Evolutionary conservation across 2,888 invertebrate species (phyloP), one percentile per base, ranked within the genome.

Genomic region (Autographa pulchrina): DNA sequence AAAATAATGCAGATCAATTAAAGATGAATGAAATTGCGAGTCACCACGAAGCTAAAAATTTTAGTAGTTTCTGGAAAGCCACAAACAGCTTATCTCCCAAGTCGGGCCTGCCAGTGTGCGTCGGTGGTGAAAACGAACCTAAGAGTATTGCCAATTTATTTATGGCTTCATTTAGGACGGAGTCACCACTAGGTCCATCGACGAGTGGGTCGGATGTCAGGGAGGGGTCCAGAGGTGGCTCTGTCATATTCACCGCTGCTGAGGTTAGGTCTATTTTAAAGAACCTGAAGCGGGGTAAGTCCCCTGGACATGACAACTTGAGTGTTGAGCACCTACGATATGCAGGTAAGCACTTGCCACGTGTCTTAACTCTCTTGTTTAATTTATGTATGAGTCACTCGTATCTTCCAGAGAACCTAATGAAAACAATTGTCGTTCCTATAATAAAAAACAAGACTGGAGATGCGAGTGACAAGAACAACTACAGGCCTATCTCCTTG

Each of bases 401-500:
- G 6, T 70, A 70, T 14, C 9, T 70, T 8, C 70, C 70, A 0
- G 16, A 18, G 14, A 20, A 48, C 1, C 18, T 70, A 0, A 66
- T 70, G 62, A 62, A 25, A 11, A 62, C 70, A 0, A 16, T 62
- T 2, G 66, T 66, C 0, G 59, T 62, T 8, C 62, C 66, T 16
- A n/a, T 62, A 5, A 18, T 66, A 1, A 63, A 71, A 11, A 71
- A 66, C 56, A 66, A 56, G 20, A 14, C 56, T 1, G 60, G 59
- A 13, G 59, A 67, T 8, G 14, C 25, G 4, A 61, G 25, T 0
- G 32, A 35, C 38, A 16, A 25, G 20, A 31, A 18, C 2, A 68
- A 72, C 41, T 72, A 72, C 18, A 43, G 65, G 5, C 68, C 72
- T 13, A 68, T 68, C 25, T 72, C 65, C 0, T n/a, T 68, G 3